These are phyloP conservation scores for Tetraodon nigroviridis DNA, from an alignment of 2,113 vertebrate genomes.

Conservation along the genomic window DNA sequence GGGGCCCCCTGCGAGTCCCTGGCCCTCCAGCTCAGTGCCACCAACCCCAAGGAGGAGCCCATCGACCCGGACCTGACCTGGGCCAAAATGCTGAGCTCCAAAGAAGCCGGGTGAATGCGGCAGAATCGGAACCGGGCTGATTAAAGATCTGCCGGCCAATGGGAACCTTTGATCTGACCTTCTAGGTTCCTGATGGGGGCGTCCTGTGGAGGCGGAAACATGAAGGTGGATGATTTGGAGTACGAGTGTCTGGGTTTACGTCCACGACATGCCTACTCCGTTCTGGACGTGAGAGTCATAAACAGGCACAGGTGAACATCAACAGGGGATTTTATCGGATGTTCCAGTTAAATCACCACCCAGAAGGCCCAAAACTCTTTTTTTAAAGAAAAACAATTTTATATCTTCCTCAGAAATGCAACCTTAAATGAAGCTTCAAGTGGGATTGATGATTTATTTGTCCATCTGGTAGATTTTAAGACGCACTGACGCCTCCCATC, in stretches of 20 bases:
- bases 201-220: conserved; percentile 92
- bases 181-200: conserved; percentile 92
- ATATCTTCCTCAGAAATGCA: too few relatives aligned
- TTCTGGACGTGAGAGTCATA: conserved; percentile 87
- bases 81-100: conserved; percentile 98
- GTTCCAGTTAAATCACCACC: too few relatives aligned
- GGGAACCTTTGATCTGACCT: not conserved
- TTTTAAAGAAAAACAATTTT: too few relatives aligned
- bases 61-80: conserved; percentile 98
- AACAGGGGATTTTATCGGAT: too few relatives aligned
- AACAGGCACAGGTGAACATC: conserved; percentile 74
- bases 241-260: conserved; percentile 90
- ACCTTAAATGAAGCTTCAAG: too few relatives aligned
- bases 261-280: conserved; percentile 88
- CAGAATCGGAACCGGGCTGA: not conserved
- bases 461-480: too few relatives aligned
- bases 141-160: too few relatives aligned
- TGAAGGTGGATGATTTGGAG: conserved; percentile 87
- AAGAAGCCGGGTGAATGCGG: conserved; percentile 87
- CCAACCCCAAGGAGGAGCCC: conserved; percentile 92
- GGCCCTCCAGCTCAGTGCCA: conserved; percentile 94
- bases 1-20: conserved; percentile 95
- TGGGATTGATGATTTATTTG: too few relatives aligned
- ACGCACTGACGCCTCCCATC: not conserved
- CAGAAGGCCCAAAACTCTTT: too few relatives aligned